Evolutionary conservation across 2,888 invertebrate genomes (phyloP).

Genomic region (Andrena bicolor): DNA sequence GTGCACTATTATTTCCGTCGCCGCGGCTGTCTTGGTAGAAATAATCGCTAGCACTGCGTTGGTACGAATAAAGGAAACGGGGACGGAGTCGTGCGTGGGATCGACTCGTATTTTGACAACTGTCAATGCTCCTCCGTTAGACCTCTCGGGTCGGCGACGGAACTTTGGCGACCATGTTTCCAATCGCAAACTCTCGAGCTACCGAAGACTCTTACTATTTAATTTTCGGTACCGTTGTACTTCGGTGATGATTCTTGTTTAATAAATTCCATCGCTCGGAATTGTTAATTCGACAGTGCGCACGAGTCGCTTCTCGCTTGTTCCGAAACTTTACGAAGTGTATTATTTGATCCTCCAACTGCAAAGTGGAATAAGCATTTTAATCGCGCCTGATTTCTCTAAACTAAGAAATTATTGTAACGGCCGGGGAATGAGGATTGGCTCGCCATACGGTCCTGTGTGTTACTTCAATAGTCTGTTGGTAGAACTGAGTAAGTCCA

Average conservation of each 20-base stretch:
- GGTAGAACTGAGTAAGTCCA: too few relatives aligned
- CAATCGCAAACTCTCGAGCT: not conserved
- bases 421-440: not conserved
- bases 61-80: not conserved
- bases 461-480: not conserved
- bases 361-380: not conserved
- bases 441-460: conserved; percentile 1
- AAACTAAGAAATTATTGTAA: not conserved
- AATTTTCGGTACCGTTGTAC: too few relatives aligned
- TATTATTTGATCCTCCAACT: not conserved
- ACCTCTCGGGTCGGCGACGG: not conserved
- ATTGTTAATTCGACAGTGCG: not conserved
- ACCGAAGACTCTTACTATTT: too few relatives aligned
- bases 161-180: not conserved
- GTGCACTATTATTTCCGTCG: conserved; percentile 55
- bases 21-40: conserved; percentile 18
- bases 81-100: not conserved
- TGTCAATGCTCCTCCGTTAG: not conserved
- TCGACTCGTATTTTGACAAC: not conserved
- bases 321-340: conserved; percentile 4
- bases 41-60: not conserved
- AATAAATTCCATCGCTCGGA: too few relatives aligned
- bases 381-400: not conserved
- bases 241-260: too few relatives aligned
- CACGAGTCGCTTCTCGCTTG: not conserved